Evolutionary conservation across 2,797 vertebrate genomes (phyloP), one percentile per base, ranked within the genome.

Genomic region (Sitta carolinensis): DNA sequence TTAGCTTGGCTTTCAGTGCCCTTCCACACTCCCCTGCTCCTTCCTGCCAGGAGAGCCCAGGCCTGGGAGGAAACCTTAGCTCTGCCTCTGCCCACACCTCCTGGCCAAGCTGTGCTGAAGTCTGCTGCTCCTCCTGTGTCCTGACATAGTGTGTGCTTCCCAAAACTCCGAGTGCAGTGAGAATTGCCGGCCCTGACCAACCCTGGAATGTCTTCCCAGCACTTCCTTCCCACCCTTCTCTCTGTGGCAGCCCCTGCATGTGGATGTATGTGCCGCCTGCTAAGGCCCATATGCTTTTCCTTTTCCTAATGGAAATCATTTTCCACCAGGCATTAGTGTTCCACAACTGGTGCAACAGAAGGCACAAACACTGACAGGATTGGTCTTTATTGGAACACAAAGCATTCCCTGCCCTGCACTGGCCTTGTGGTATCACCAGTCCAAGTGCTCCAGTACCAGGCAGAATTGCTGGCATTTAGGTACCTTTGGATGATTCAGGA

Each of bases 61-160:
- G 40, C 26, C 32, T 72, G 59, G 66, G 26, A 42, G 40, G 11
- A 51, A 21, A 16, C 29, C 25, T 58, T 34, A 57, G n/a, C 36
- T 36, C 27, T 69, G 23, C 45, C 34, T 51, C 34, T 63, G 16
- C 8, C 4, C 27, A 14, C 20, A 21, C 5, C 5, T 83, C 22
- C 0, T 51, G 48, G 9, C 50, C n/a, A 42, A 29, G 22, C 57
- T 78, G 20, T 38, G 15, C 52, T 29, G 17, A 7, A 30, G 8
- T 26, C 8, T 42, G 77, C 21, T 86, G 57, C 63, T 57, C 11
- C 45, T 89, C 7, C 19, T 25, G 26, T 13, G 30, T 21, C 5
- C 8, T 0, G 42, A 25, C 13, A 1, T 1, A 32, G 32, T 1
- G 1, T 10, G 18, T 34, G 34, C 67, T 74, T 55, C 66, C 45